Evolutionary conservation across 1,140 invertebrate species (phyloP), one percentile per base, ranked within the genome.

Genomic region (Sweltsa coloradensis): DNA sequence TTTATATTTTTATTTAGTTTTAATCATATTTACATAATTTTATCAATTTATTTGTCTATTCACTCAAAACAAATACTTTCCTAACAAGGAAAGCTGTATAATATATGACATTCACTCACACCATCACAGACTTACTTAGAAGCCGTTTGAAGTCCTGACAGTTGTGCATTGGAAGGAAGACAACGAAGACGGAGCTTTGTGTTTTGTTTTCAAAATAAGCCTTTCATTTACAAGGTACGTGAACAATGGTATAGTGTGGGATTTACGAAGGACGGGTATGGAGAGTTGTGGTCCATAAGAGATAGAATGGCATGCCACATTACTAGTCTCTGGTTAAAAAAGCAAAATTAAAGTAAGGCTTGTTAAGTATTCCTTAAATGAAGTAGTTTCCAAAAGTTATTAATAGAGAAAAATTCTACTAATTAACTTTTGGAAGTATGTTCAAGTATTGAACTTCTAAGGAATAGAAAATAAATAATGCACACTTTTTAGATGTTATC

Each of bases 1-100:
- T n/a, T n/a, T n/a, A n/a, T n/a, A 37, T 37, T 31, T 45, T 22
- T 47, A 47, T 47, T 47, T 45, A 26, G 13, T 47, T 19, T 41
- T 40, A 26, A 44, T 37, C 18, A n/a, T 47, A 47, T 47, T 40
- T 47, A 47, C 46, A 47, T 27, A 25, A 24, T 47, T 47, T 47
- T 14, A 21, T 41, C 25, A 29, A 24, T 40, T 16, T 40, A 23
- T 41, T 19, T 24, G 31, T 47, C 34, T 22, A 25, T 39, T 27
- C 26, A 41, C 24, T 31, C 23, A 16, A 24, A 16, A 24, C 19
- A 22, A 39, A 26, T 36, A 46, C 45, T 34, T n/a, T 13, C 31
- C 31, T 37, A 25, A 24, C 34, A 29, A 19, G 22, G 22, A 41
- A 45, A 25, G 23, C 18, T 21, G 14, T 14, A 22, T n/a, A 29